Base-by-base conservation (phyloP, 2,888 invertebrate species). In the Patella depressa region DNA sequence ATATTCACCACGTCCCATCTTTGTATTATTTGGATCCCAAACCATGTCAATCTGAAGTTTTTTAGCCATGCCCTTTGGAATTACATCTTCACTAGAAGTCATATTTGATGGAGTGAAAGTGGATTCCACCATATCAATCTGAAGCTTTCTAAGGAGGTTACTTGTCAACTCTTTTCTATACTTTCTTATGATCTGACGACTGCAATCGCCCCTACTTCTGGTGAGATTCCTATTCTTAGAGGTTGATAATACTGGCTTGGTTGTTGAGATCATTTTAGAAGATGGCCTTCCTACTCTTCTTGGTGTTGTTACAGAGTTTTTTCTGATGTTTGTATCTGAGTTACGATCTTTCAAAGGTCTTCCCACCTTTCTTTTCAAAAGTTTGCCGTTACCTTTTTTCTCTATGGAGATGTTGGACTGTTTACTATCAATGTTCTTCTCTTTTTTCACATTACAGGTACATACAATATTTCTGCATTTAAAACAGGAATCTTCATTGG, bases 41-140 rank as follows among this genome's bases (percentile, higher is more conserved):
- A 24, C 65, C 65, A 65, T 65, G 19, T 65, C 65, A 24, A 65
- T 65, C 3, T 19, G 11, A 19, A 65, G 24, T 24, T 65, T 65
- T 24, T 65, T 65, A 19, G 65, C 19, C 9, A 45, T 9, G 9
- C 45, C 45, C 45, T 45, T 45, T 9, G 45, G 45, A 45, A 45
- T 45, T 24, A 24, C 24, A 1, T 11, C 65, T 19, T 12, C 24
- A 24, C 14, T 65, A 65, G 19, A 9, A 24, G 14, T 19, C 65
- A 65, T 65, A 14, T 9, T 24, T 65, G 65, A 11, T 65, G 65
- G 65, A 15, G 24, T 65, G 65, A 65, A 24, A 24, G 24, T 24
- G 12, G 17, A 65, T 65, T 65, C 65, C 14, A 24, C 24, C 65
- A 65, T 65, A 24, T 65, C 65, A 65, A 65, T 65, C 65, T 65